Base-by-base conservation (phyloP, 2,797 vertebrate genomes). In the Simalia tracyae region DNA sequence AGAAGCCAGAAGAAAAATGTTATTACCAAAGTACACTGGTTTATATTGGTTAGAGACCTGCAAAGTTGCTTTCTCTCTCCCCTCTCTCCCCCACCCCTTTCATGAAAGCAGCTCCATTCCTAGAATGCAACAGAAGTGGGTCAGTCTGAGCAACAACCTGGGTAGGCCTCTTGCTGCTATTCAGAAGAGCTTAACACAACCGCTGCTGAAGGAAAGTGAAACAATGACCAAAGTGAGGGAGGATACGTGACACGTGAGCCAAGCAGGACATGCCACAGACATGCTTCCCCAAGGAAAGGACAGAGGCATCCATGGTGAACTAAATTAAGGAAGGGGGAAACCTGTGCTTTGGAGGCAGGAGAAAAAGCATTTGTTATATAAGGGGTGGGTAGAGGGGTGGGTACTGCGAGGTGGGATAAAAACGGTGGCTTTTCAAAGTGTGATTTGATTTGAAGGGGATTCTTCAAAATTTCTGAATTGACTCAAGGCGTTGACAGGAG, bases 211-310 rank as follows among this genome's bases (percentile, higher is more conserved):
- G 26, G 94, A 93, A 96, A 95, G 91, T 31, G 68, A 81, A 92
- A 91, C 87, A 93, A 95, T 50, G 91, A 93, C 93, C 95, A 95
- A 97, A 94, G 95, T 94, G 95, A 96, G 95, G 94, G 64, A 94
- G 90, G 85, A 92, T n/a, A 92, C 31, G 5, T 7, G 60, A 91
- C 24, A 96, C 36, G 95, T 92, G 91, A 95, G 93, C 90, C 84
- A 56, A 93, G 36, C 64, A 57, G 36, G 89, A 57, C 46, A 88
- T 86, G 64, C 59, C 60, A 42, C 4, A 54, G 84, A 19, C 59
- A 36, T 84, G 72, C 56, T 89, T 85, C n/a, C 17, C 31, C 0
- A 46, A 61, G 26, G 64, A 42, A n/a, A 84, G 42, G 86, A 54
- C 88, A 72, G 57, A 28, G 59, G 26, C 72, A 63, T 91, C 66